Evolutionary conservation across 2,888 invertebrate genomes (phyloP).

Genomic region (Hetaerina titia): DNA sequence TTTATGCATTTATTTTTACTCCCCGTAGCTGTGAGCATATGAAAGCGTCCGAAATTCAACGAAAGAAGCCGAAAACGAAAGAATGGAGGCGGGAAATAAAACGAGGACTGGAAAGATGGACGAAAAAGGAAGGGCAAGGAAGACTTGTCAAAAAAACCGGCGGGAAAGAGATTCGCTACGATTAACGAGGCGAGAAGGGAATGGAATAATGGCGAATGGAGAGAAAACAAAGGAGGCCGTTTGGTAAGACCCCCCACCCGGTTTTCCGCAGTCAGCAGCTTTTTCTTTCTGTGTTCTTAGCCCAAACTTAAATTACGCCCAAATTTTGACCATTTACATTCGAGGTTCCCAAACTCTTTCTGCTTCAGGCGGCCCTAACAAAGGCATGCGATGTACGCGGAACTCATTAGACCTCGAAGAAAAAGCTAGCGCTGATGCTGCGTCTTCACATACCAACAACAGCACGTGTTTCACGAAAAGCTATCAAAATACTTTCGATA

Average conservation of each 20-base stretch:
- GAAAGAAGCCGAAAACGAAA: not conserved
- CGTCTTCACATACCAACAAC: not conserved
- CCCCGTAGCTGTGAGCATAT: not conserved
- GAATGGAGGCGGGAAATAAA: not conserved
- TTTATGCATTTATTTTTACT: not conserved
- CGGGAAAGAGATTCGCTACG: not conserved
- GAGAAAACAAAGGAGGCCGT: not conserved
- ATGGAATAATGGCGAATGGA: not conserved
- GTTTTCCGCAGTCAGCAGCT: not conserved
- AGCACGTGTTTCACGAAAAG: conserved; percentile 1
- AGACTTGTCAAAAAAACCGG: not conserved
- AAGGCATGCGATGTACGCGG: conserved; percentile 1
- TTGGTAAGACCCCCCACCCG: not conserved
- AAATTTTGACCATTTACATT: conserved; percentile 17
- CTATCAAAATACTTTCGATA: conserved; percentile 1
- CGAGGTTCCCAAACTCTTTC: not conserved
- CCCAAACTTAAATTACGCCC: conserved; percentile 1
- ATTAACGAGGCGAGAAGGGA: not conserved
- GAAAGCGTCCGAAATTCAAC: not conserved
- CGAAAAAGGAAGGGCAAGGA: not conserved
- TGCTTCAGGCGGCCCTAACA: not conserved
- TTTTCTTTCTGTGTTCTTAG: not conserved
- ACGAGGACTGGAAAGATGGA: not conserved
- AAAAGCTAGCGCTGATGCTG: not conserved
- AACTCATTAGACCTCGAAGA: not conserved